Base-by-base conservation (phyloP, 2,797 vertebrate species). In the Rhabdomys pumilio region DNA sequence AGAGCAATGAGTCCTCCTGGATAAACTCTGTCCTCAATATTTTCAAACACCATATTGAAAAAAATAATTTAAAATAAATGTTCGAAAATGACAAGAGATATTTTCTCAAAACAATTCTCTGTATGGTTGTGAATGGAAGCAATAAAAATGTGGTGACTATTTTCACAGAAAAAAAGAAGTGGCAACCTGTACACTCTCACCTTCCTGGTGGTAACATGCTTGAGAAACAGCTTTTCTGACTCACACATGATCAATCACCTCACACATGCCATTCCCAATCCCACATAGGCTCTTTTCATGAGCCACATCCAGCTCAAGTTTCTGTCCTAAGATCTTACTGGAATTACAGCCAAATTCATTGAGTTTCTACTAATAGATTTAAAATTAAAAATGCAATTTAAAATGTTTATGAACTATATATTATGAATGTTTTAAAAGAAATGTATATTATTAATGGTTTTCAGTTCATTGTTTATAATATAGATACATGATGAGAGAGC, bases 101-200 rank as follows among this genome's bases (percentile, higher is more conserved):
- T 83, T 91, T 91, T 73, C 19, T 24, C 38, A 34, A 82, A 96
- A 83, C 34, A 97, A 11, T 5, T 29, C 8, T 41, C 85, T 47
- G 63, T 44, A 11, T 53, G 12, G 5, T 77, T 22, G 7, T 79
- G 79, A 91, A 83, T 63, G 41, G 12, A 89, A 86, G 2, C 26
- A 67, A 61, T 61, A 61, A 91, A 77, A 31, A 63, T 11, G 15
- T 17, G 22, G 9, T 59, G 15, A 22, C 15, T 55, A 29, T 75
- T 34, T 80, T 63, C 38, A 61, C 29, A 67, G 50, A 29, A 3
- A 81, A 81, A 94, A 67, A 41, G 41, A 63, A 19, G 17, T 88
- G 57, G 8, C 8, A 87, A 91, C 57, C 34, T 65, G 44, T 65
- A 67, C 11, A 67, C 22, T 2, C 80, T 82, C 6, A 29, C 80